A percentile compares a stretch with the other conserved stretches of the same genome.
These are phyloP conservation scores for Mystacides longicornis DNA, from an alignment of 2,888 invertebrate species.

Conservation along the genomic window DNA sequence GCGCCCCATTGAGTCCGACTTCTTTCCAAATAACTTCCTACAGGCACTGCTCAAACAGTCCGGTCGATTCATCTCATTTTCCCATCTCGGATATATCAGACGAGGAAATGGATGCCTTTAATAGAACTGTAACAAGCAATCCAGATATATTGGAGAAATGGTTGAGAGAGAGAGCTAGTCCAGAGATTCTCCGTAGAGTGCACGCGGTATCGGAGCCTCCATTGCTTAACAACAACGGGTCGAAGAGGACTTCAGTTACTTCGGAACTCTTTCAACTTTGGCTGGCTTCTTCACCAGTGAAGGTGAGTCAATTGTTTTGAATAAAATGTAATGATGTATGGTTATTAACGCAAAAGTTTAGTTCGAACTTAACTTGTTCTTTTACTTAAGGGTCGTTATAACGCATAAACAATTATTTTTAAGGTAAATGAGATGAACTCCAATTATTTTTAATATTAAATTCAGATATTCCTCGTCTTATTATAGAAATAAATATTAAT, in stretches of 20 bases:
- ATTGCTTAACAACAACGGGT: conserved; percentile 41
- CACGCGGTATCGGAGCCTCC: conserved; percentile 50
- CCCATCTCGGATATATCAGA: conserved; percentile 32
- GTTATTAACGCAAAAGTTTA: too few species aligned
- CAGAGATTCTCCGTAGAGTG: conserved; percentile 56
- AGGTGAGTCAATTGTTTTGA: too few species aligned
- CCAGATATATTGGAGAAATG: conserved; percentile 66
- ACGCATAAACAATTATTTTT: too few species aligned
- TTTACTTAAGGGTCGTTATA: too few species aligned
- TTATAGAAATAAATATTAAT: too few species aligned
- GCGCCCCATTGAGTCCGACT: conserved; percentile 16
- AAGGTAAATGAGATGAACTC: too few species aligned
- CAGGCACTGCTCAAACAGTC: conserved; percentile 19
- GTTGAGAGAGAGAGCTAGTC: conserved; percentile 66
- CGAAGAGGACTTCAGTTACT: conserved; percentile 66
- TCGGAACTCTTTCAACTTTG: conserved; percentile 81
- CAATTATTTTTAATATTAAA: too few species aligned
- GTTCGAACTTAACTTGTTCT: too few species aligned
- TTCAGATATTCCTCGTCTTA: too few species aligned
- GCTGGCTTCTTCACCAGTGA: conserved; percentile 71
- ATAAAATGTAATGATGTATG: too few species aligned
- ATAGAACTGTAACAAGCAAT: conserved; percentile 44
- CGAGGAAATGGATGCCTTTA: conserved; percentile 41
- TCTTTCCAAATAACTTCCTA: conserved; percentile 9
- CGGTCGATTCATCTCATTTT: conserved; percentile 13